A percentile compares a stretch with the other conserved stretches of the same genome.
These are phyloP conservation scores for Ariopsis seemanni DNA, from an alignment of 2,113 vertebrate species.

Conservation along the genomic window DNA sequence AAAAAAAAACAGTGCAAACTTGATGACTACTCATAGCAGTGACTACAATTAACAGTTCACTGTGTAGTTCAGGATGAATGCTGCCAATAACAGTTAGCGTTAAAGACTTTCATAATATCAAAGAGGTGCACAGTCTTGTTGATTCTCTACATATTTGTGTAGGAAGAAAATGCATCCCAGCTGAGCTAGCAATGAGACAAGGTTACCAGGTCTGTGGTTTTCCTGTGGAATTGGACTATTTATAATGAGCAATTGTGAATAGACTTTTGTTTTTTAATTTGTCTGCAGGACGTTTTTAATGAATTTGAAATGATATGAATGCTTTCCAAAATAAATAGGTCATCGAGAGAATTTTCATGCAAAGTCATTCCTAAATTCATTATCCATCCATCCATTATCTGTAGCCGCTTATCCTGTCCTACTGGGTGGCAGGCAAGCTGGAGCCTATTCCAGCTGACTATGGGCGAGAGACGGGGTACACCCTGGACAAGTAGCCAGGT, in stretches of 20 bases:
- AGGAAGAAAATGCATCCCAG: background rate
- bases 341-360: background rate
- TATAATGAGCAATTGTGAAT: background rate
- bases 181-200: background rate
- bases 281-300: background rate
- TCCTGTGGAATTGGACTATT: background rate
- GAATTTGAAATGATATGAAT: background rate
- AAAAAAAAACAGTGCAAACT: background rate
- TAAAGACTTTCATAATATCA: background rate
- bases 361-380: too few species aligned
- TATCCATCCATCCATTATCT: too few species aligned
- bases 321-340: background rate
- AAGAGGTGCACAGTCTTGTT: background rate
- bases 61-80: background rate
- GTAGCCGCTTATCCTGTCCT: too few species aligned
- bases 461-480: too few species aligned
- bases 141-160: background rate
- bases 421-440: too few species aligned
- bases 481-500: too few species aligned
- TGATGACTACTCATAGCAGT: background rate
- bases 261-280: background rate
- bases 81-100: background rate
- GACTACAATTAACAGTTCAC: background rate
- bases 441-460: too few species aligned
- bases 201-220: background rate